Conservation (phyloP, 53 echinoderm and acorn worm genomes). For the Paelopatides confundens region DNA sequence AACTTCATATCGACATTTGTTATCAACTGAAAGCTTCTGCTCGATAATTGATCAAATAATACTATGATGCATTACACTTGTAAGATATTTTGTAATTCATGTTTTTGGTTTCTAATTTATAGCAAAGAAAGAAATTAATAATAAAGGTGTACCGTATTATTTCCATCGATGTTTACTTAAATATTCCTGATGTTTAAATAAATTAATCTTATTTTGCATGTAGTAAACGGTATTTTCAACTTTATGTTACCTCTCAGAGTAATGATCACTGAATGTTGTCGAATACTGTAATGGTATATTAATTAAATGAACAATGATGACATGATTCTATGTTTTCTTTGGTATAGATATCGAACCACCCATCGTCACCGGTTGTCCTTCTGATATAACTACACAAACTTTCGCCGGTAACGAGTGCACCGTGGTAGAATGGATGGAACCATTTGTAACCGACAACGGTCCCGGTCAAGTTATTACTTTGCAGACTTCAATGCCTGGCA, state of each 20-base stretch:
- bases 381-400: background rate
- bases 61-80: too few species aligned
- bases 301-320: background rate
- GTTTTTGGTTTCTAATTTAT: too few species aligned
- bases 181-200: too few species aligned
- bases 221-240: too few species aligned
- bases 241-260: background rate
- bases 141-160: too few species aligned
- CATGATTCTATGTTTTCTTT: background rate
- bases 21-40: too few species aligned
- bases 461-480: slow-evolving; percentile 6
- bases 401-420: background rate
- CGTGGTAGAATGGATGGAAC: slow-evolving; percentile 48
- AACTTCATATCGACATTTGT: too few species aligned
- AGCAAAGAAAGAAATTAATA: too few species aligned
- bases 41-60: too few species aligned
- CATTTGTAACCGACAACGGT: slow-evolving; percentile 46
- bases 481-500: slow-evolving; percentile 46
- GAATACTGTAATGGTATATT: background rate
- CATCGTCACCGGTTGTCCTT: background rate
- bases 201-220: too few species aligned
- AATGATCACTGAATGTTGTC: background rate
- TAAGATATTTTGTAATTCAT: too few species aligned
- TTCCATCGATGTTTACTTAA: too few species aligned
- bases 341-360: slow-evolving; percentile 4